Conservation (phyloP, 1,140 invertebrate genomes). For the Bombyx mori region DNA sequence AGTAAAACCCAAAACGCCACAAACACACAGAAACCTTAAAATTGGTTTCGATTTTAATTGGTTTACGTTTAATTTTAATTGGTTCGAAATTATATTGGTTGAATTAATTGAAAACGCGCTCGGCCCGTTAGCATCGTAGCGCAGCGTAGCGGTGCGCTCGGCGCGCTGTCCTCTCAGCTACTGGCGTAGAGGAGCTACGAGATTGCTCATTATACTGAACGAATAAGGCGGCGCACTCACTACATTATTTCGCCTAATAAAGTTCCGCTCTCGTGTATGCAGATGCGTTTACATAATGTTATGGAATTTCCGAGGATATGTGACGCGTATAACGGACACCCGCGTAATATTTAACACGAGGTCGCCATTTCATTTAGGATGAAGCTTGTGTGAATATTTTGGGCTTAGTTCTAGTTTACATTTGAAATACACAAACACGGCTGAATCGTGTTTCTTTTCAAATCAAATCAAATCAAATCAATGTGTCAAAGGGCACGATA, state of each 20-base stretch:
- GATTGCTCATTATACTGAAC: conserved; percentile 34
- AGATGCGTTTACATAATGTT: conserved; percentile 37
- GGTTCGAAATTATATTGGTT: background rate
- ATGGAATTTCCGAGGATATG: conserved; percentile 29
- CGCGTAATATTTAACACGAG: no score
- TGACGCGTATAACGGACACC: no score
- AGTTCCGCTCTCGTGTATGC: conserved; percentile 31
- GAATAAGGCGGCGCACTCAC: conserved; percentile 19
- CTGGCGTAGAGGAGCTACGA: conserved; percentile 23
- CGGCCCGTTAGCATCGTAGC: background rate
- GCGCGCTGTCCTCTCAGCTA: conserved; percentile 17
- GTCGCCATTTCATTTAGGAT: no score
- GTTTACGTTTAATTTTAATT: no score
- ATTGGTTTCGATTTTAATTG: no score
- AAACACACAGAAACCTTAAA: background rate
- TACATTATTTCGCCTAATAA: conserved; percentile 54
- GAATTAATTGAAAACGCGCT: background rate
- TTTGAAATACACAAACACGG: no score
- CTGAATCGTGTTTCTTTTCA: no score
- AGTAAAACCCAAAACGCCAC: background rate
- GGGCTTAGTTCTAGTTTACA: no score
- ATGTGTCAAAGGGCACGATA: no score
- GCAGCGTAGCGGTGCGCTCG: conserved; percentile 19
- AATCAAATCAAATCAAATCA: no score
- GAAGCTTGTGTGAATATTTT: no score